Base-by-base conservation (phyloP, 2,888 invertebrate genomes). In the Papilio gigon region DNA sequence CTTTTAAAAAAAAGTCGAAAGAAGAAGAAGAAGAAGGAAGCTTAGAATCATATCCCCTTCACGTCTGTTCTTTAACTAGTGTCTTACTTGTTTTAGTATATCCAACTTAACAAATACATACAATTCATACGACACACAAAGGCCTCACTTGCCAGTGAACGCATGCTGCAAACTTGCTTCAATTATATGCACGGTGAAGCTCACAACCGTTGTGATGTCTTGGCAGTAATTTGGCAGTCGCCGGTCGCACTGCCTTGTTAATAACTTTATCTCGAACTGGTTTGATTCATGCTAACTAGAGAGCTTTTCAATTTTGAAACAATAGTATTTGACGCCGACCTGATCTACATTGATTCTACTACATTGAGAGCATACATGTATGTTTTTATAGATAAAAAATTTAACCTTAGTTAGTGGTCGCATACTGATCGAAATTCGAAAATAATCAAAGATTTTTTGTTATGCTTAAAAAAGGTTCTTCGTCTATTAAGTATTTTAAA, bases 201-300 rank as follows among this genome's bases (percentile, higher is more conserved):
- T 74, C 70, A 59, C 67, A 40, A 71, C 59, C 27, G 65, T 58
- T 69, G 60, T 61, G 70, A 66, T 73, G 75, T 77, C 76, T 75
- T 76, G 74, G 82, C 79, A 76, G 80, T 79, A 82, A 81, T 80
- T 80, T 78, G 73, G 72, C 75, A 78, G 76, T 79, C 80, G 80
- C 76, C 76, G 79, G 76, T 78, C 80, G 80, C 80, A 78, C 73
- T 65, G 30, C 73, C 81, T 83, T 78, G 81, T 84, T 84, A 82
- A 76, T 68, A 77, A 84, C 75, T 81, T 83, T 77, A 78, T 76
- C 40, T 62, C 53, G 40, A 69, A 63, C 65, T 22, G 53, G 53
- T 37, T 64, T 17, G 50, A 64, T 50, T n/a, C 50, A 37, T 25
- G 2, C 11, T 30, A 60, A 50, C 35, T 53, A 50, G 50, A 50